These are phyloP conservation scores for Mallotus villosus DNA, from an alignment of 2,797 vertebrate genomes.

Conservation along the genomic window DNA sequence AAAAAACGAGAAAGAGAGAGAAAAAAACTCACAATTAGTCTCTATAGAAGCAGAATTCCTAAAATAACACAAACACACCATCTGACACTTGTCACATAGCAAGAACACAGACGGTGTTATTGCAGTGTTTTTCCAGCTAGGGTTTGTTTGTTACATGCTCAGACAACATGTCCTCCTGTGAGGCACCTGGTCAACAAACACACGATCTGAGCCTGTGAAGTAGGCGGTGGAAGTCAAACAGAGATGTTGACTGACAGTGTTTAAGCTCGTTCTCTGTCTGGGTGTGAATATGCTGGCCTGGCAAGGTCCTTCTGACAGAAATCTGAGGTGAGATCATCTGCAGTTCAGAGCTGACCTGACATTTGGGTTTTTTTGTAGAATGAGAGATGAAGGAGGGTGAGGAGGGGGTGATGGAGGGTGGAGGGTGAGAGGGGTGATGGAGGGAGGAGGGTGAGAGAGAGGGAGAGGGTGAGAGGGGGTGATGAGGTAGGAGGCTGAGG, in stretches of 20 bases:
- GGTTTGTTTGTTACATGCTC: neutral
- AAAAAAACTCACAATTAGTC: constrained; percentile 20
- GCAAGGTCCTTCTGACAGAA: constrained; percentile 16
- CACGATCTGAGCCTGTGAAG: neutral
- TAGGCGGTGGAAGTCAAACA: neutral
- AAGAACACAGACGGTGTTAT: neutral
- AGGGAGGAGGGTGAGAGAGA: neutral
- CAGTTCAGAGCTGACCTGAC: constrained; percentile 10
- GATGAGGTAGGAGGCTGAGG: neutral
- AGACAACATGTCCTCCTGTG: neutral
- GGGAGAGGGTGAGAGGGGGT: neutral
- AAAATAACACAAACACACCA: constrained; percentile 13
- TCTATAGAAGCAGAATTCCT: neutral
- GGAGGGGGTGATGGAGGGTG: neutral
- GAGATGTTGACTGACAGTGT: neutral
- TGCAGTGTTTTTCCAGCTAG: neutral
- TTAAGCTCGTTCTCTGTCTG: neutral
- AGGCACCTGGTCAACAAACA: neutral
- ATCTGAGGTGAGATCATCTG: constrained; percentile 18
- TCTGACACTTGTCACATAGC: constrained; percentile 23
- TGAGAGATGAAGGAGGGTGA: neutral
- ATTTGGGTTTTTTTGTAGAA: constrained; percentile 4
- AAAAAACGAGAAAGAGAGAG: constrained; percentile 16
- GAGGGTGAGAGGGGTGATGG: neutral
- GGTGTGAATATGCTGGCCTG: neutral